Conservation (phyloP, 2,888 invertebrate species). For the Acleris emargana region DNA sequence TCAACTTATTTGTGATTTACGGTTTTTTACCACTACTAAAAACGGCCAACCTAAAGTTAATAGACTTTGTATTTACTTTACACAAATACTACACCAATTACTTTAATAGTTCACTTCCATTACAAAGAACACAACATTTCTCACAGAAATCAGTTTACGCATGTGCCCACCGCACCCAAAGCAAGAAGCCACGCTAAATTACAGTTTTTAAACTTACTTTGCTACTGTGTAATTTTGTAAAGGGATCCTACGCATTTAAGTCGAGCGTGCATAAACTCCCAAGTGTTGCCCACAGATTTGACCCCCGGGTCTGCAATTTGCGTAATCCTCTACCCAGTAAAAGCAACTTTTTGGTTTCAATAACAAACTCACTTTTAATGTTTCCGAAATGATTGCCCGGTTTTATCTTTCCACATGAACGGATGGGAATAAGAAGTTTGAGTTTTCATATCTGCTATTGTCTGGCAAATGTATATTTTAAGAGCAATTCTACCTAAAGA, state of each 20-base stretch:
- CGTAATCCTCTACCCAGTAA: conserved; percentile 20
- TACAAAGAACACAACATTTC: not conserved
- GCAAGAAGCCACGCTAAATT: not conserved
- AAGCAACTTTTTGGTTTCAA: conserved; percentile 1
- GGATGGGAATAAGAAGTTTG: too few species aligned
- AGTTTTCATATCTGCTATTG: too few species aligned
- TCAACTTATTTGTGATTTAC: too few species aligned
- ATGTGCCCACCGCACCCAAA: not conserved
- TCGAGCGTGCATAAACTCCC: conserved; percentile 11
- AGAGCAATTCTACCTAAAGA: too few species aligned
- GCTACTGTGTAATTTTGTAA: conserved; percentile 18
- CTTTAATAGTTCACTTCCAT: not conserved
- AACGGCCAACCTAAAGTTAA: too few species aligned
- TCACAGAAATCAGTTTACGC: conserved; percentile 1
- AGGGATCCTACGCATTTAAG: conserved; percentile 5
- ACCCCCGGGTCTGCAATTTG: conserved; percentile 26
- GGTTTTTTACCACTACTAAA: too few species aligned
- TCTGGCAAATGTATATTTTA: too few species aligned
- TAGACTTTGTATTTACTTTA: too few species aligned
- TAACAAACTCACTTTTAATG: not conserved
- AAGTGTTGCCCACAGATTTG: conserved; percentile 13
- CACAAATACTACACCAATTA: too few species aligned
- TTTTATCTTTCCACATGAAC: too few species aligned
- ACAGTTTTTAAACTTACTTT: conserved; percentile 3
- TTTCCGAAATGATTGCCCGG: not conserved